Evolutionary conservation across 2,113 vertebrate genomes (phyloP).

Genomic region (Bombycilla garrulus): DNA sequence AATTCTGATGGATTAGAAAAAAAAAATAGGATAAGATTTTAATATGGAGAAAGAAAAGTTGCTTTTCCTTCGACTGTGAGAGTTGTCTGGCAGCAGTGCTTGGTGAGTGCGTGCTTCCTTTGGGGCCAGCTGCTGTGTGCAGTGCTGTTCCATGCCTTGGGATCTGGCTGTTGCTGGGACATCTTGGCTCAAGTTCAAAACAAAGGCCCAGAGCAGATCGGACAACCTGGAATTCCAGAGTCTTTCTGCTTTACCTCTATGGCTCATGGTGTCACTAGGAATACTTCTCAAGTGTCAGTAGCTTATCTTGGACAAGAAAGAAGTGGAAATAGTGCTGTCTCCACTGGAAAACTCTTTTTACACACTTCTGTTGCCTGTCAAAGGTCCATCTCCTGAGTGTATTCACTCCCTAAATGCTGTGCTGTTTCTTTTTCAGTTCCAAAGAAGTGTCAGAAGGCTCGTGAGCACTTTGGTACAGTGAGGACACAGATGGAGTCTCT

Average conservation of each 20-base stretch:
- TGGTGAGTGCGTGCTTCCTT: background rate
- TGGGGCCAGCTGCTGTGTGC: background rate
- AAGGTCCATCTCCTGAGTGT: background rate
- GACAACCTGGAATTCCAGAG: background rate
- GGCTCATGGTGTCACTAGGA: background rate
- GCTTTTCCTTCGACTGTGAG: background rate
- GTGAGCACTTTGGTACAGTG: slow-evolving; percentile 88
- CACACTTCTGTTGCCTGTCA: background rate
- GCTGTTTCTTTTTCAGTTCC: slow-evolving; percentile 81
- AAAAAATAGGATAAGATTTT: background rate
- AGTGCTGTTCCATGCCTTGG: background rate
- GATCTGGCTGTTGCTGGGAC: background rate
- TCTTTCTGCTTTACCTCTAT: background rate
- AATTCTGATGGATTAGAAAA: background rate
- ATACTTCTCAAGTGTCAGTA: background rate
- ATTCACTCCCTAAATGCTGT: background rate
- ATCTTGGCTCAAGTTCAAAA: background rate
- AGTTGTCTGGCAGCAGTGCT: background rate
- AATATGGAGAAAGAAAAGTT: background rate
- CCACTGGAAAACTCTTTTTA: background rate
- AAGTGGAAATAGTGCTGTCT: rapidly evolving
- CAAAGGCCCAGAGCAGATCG: background rate
- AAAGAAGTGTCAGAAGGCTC: slow-evolving; percentile 87
- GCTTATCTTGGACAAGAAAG: background rate
- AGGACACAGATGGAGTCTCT: slow-evolving; percentile 87